Conservation (phyloP, 2,888 invertebrate genomes). For the Papilio demoleus region DNA sequence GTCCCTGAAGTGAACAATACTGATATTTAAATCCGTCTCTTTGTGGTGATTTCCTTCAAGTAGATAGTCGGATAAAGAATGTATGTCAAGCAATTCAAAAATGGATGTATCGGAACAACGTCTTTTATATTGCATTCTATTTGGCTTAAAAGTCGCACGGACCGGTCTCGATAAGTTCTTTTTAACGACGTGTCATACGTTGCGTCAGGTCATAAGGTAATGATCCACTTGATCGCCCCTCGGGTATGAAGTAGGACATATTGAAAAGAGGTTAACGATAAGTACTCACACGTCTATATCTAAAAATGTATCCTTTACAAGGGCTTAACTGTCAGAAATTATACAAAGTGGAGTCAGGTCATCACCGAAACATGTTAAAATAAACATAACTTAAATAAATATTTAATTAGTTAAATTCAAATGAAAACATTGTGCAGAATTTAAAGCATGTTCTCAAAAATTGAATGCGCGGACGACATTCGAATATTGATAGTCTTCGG, state of each 20-base stretch:
- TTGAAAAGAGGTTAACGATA: constrained; percentile 69
- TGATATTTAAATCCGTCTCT: constrained; percentile 49
- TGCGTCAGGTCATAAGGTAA: constrained; percentile 58
- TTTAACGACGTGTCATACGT: constrained; percentile 60
- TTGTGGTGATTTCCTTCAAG: constrained; percentile 39
- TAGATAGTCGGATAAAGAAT: constrained; percentile 64
- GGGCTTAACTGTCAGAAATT: constrained; percentile 19
- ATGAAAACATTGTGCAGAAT: constrained; percentile 21
- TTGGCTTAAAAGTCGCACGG: constrained; percentile 52
- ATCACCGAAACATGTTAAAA: not conserved
- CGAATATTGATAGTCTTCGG: constrained; percentile 46
- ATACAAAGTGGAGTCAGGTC: not conserved
- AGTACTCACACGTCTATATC: constrained; percentile 48
- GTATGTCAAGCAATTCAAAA: constrained; percentile 42
- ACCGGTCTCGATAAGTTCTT: constrained; percentile 10
- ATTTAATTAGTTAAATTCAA: not conserved
- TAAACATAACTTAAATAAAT: not conserved
- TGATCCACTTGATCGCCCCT: constrained; percentile 57
- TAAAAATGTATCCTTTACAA: constrained; percentile 30
- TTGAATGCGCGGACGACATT: constrained; percentile 14
- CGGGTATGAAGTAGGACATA: constrained; percentile 39
- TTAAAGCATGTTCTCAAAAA: constrained; percentile 33
- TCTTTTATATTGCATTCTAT: constrained; percentile 41
- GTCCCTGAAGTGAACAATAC: constrained; percentile 49
- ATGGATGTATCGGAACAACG: constrained; percentile 53